A percentile compares a stretch with the other conserved stretches of the same genome.
phyloP scores from a whole-genome alignment of 1,140 invertebrate genomes.

The Scaptomyza montana region DNA sequence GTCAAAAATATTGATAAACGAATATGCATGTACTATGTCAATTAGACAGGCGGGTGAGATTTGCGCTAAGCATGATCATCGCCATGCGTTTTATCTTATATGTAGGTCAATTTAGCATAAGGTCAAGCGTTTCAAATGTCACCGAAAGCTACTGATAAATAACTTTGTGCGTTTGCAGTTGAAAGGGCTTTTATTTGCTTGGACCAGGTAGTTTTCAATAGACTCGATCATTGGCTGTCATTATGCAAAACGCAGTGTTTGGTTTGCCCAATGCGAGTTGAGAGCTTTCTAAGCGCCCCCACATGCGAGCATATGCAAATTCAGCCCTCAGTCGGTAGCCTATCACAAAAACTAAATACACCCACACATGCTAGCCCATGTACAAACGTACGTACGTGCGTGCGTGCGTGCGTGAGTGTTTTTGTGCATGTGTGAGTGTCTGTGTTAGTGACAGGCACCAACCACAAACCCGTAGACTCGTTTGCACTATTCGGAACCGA shows the following conservation, averaged over 20 bases:
- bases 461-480: slow-evolving; percentile 41
- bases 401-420: neutral
- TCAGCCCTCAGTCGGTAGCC: slow-evolving; percentile 56
- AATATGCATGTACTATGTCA: too few relatives aligned
- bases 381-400: slow-evolving; percentile 5
- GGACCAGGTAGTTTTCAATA: neutral
- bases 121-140: too few relatives aligned
- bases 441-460: slow-evolving; percentile 28
- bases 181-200: neutral
- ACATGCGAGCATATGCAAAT: slow-evolving; percentile 58
- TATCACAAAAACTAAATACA: slow-evolving; percentile 73
- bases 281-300: slow-evolving; percentile 55
- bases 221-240: slow-evolving; percentile 15
- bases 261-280: slow-evolving; percentile 34
- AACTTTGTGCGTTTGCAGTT: neutral
- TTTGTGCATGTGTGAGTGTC: slow-evolving; percentile 6
- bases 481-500: slow-evolving; percentile 71
- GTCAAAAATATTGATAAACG: too few relatives aligned
- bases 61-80: too few relatives aligned
- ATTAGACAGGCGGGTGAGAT: too few relatives aligned
- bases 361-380: slow-evolving; percentile 30
- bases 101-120: too few relatives aligned
- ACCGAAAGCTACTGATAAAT: too few relatives aligned
- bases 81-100: too few relatives aligned
- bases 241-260: neutral